Percentiles rank a stretch among this genome's conserved stretches.
phyloP scores from a whole-genome alignment of 1,140 invertebrate genomes.

The Acromyrmex heyeri region DNA sequence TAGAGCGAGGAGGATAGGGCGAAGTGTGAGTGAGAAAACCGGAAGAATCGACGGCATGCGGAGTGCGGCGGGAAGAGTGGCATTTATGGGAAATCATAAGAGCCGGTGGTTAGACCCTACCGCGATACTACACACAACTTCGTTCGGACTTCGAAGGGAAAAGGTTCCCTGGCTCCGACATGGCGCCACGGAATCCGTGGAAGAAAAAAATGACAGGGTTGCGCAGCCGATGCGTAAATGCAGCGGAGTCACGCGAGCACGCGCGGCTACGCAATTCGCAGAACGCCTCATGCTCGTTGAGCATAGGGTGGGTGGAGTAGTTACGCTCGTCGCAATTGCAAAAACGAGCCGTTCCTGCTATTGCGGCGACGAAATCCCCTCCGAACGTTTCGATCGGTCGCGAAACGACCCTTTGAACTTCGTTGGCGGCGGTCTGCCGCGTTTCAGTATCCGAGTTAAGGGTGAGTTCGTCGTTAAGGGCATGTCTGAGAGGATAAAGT shows the following conservation, averaged over 20 bases:
- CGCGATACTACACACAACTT: slow-evolving; percentile 16
- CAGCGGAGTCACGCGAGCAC: slow-evolving; percentile 70
- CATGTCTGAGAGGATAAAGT: slow-evolving; percentile 37
- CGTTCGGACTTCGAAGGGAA: slow-evolving; percentile 30
- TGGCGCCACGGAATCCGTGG: slow-evolving; percentile 73
- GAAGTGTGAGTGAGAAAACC: slow-evolving; percentile 6
- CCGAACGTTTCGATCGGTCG: slow-evolving; percentile 62
- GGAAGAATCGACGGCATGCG: slow-evolving; percentile 31
- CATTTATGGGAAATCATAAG: slow-evolving; percentile 71
- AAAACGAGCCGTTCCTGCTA: slow-evolving; percentile 51
- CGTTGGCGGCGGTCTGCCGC: slow-evolving; percentile 46
- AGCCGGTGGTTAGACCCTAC: slow-evolving; percentile 39
- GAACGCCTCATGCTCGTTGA: slow-evolving; percentile 58
- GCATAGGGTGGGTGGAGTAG: slow-evolving; percentile 39
- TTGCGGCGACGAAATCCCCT: slow-evolving; percentile 28
- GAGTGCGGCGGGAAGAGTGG: slow-evolving; percentile 37
- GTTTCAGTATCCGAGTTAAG: slow-evolving; percentile 41
- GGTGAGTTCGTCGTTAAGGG: slow-evolving; percentile 50
- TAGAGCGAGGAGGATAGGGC: slow-evolving; percentile 1
- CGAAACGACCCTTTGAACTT: slow-evolving; percentile 66
- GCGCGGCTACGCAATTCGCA: slow-evolving; percentile 71
- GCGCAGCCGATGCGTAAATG: slow-evolving; percentile 72
- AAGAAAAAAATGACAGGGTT: slow-evolving; percentile 77
- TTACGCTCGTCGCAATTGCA: slow-evolving; percentile 46
- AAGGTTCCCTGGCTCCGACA: slow-evolving; percentile 37